Conservation (phyloP, 1,140 invertebrate genomes). For the Periplaneta americana region DNA sequence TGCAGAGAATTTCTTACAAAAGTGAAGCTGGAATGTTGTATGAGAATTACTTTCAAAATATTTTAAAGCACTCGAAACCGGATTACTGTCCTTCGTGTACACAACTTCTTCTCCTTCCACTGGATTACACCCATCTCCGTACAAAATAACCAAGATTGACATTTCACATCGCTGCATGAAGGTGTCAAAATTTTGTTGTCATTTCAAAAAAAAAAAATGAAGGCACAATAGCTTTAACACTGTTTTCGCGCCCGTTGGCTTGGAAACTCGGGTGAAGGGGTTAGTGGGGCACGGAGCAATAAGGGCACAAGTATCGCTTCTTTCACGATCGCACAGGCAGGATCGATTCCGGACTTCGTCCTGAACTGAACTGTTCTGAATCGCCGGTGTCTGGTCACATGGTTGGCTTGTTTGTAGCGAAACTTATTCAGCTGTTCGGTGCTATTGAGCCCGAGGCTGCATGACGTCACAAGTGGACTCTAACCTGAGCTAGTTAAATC, state of each 20-base stretch:
- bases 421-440: too few species aligned
- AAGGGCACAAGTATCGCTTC: too few species aligned
- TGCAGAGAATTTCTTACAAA: background rate
- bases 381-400: too few species aligned
- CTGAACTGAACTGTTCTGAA: too few species aligned
- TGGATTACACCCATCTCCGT: background rate
- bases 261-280: background rate
- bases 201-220: background rate
- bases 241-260: background rate
- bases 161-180: background rate
- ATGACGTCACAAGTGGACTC: too few species aligned
- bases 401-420: too few species aligned
- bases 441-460: too few species aligned
- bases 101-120: background rate
- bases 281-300: background rate
- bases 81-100: background rate
- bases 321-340: too few species aligned
- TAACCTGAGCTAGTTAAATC: too few species aligned
- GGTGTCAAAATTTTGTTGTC: background rate
- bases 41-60: background rate
- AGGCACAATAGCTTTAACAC: background rate
- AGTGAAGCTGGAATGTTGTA: background rate
- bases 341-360: too few species aligned
- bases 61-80: background rate
- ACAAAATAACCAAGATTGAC: background rate